A percentile compares a stretch with the other conserved stretches of the same genome.
phyloP scores from a whole-genome alignment of 2,113 vertebrate genomes.

The Gallinago media region DNA sequence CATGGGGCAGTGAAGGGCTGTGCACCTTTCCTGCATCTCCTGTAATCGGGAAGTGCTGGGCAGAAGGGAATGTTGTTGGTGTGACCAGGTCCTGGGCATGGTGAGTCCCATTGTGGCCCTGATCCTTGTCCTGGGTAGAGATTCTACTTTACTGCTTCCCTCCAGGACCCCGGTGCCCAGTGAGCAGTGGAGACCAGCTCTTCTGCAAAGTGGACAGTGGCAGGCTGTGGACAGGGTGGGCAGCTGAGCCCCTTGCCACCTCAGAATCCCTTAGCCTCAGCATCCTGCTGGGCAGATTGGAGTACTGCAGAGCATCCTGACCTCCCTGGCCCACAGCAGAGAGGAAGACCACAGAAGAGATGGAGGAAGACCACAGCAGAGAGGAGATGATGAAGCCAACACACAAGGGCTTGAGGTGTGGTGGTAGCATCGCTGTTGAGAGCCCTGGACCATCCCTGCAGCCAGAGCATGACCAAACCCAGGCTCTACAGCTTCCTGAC shows the following conservation, averaged over 20 bases:
- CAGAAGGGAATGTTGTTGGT: fast-evolving
- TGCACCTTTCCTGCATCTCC: background rate
- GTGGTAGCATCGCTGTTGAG: background rate
- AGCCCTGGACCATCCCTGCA: background rate
- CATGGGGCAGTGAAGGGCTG: background rate
- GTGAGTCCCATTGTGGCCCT: background rate
- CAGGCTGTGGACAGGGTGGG: background rate
- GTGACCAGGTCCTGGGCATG: background rate
- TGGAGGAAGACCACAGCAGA: background rate
- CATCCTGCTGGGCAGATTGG: background rate
- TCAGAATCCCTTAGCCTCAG: background rate
- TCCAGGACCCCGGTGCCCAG: background rate
- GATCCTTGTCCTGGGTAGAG: background rate
- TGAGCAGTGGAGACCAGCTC: background rate
- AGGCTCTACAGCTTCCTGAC: background rate
- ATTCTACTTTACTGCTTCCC: background rate
- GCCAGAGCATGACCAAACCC: background rate
- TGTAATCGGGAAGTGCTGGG: background rate
- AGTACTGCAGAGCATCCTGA: background rate
- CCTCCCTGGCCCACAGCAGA: background rate
- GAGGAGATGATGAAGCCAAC: background rate
- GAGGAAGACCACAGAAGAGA: background rate
- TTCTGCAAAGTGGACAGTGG: fast-evolving
- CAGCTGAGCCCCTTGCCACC: background rate
- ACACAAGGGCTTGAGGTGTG: background rate